Conservation (phyloP, 2,113 vertebrate genomes). For the Rhinolophus ferrumequinum region DNA sequence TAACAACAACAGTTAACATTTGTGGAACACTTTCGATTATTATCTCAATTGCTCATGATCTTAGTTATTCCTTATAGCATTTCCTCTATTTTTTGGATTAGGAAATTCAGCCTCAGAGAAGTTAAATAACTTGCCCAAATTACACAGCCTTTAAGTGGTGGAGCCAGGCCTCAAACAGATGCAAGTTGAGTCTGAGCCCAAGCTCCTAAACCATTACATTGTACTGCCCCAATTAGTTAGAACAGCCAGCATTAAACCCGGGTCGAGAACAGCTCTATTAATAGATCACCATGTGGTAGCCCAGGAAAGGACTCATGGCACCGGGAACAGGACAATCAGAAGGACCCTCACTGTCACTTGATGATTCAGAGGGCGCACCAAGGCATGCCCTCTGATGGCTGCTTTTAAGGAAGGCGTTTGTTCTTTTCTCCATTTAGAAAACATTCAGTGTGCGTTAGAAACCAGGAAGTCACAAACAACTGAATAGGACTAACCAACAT, state of each 20-base stretch:
- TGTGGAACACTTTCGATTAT: neutral
- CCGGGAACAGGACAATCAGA: neutral
- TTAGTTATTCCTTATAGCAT: neutral
- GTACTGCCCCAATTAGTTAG: neutral
- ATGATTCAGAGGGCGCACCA: too few relatives aligned
- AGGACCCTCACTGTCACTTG: neutral
- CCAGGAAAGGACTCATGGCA: neutral
- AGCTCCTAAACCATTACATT: neutral
- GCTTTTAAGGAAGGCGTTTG: neutral
- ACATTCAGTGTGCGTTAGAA: neutral
- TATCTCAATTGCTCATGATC: neutral
- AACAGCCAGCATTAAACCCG: neutral
- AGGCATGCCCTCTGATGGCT: neutral
- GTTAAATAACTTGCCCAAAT: neutral
- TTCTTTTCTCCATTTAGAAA: conserved; percentile 27
- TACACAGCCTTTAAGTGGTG: neutral
- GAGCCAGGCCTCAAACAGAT: neutral
- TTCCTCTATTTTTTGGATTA: neutral
- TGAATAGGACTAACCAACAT: neutral
- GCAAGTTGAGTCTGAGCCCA: neutral
- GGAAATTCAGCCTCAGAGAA: neutral
- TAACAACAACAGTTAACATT: neutral
- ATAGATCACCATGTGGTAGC: neutral
- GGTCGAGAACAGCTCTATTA: neutral
- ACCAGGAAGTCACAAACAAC: neutral